Evolutionary conservation across 2,113 vertebrate genomes (phyloP).

Genomic region (Pyrgilauda ruficollis): DNA sequence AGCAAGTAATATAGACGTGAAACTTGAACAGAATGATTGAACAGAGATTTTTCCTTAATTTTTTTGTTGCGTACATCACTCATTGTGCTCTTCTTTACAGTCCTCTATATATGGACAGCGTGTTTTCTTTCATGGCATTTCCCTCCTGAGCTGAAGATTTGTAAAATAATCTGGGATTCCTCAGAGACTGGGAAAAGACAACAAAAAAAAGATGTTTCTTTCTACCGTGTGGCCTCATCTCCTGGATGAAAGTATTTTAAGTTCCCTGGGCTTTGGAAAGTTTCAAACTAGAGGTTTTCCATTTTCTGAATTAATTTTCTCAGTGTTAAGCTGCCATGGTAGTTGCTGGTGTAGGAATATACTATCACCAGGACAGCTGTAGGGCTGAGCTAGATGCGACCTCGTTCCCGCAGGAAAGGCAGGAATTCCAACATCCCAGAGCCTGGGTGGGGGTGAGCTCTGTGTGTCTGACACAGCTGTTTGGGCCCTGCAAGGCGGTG

Average conservation of each 20-base stretch:
- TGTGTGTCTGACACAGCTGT: not conserved
- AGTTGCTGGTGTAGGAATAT: not conserved
- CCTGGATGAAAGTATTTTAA: not conserved
- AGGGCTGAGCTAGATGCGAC: not conserved
- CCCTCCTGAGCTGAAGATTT: not conserved
- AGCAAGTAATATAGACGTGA: not conserved
- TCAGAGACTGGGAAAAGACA: not conserved
- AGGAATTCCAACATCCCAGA: not conserved
- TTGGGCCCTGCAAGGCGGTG: not conserved
- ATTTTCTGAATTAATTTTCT: not conserved
- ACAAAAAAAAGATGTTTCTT: not conserved
- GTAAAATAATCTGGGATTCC: not conserved
- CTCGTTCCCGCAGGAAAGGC: not conserved
- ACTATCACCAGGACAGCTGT: not conserved
- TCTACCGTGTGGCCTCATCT: not conserved
- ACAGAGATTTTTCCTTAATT: not conserved
- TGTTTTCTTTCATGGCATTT: not conserved
- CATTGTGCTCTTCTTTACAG: not conserved
- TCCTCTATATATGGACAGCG: not conserved
- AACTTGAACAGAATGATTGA: not conserved
- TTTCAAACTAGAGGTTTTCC: not conserved
- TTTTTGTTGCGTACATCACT: not conserved
- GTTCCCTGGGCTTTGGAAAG: not conserved
- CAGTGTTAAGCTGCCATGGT: not conserved
- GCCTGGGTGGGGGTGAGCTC: not conserved